Base-by-base conservation (phyloP, 2,113 vertebrate species). In the Urocolius indicus region DNA sequence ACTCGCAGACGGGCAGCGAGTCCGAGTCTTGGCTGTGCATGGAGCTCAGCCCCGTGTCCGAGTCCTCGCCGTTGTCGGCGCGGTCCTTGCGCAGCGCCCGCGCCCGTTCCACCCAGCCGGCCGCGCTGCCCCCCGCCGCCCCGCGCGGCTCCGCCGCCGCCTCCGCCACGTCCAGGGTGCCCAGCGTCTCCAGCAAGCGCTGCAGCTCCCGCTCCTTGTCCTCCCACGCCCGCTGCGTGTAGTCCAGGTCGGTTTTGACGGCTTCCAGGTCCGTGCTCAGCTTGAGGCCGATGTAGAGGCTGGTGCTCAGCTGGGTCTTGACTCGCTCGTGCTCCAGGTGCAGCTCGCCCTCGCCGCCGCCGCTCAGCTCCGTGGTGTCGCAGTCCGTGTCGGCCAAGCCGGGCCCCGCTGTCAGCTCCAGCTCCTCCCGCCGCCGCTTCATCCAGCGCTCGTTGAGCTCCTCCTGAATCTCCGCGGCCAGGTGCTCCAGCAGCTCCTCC, bases 1-100 rank as follows among this genome's bases (percentile, higher is more conserved):
- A 99, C 93, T 99, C 99, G 87, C 98, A 99, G 65, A 99, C 98
- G 6, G 98, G 98, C 66, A 98, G 61, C 27, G 98, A 98, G 96
- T 99, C 99, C 17, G 99, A 99, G 96, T 99, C 99, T 95, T 99
- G 99, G 80, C 99, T 99, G 97, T 99, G 99, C 98, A 99, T 98
- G 55, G 99, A 99, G 87, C 99, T 99, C 89, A 99, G 97, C 22
- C 99, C 99, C 7, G 99, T 99, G 94, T 99, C 99, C 36, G 99
- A 99, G 95, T 99, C 99, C 81, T 99, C 99, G 78, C 98, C 99
- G 71, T 99, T 98, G 48, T 95, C 98, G 16, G 96, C 97, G 29
- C 98, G 98, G 67, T 93, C 97, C 95, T 99, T 99, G 43, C 93
- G 90, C 91, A 98, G 96, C 36, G 97, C 98, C 52, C 98, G 97